These are phyloP conservation scores for Acanthurus leucopareius DNA, from an alignment of 2,797 vertebrate species.

Conservation along the genomic window DNA sequence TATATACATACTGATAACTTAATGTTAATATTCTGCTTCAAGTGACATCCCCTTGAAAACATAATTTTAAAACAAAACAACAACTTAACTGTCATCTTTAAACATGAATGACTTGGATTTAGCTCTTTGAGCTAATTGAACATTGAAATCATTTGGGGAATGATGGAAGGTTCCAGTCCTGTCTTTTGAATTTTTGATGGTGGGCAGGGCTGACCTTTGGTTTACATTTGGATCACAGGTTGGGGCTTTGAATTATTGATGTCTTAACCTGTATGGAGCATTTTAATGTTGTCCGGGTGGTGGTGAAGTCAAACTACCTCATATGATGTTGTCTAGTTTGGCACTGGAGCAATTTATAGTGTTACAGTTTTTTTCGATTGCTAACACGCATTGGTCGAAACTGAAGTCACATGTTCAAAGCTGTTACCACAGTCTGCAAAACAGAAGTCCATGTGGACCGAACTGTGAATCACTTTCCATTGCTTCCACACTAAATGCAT, in stretches of 20 bases:
- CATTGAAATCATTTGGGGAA: constrained; percentile 14
- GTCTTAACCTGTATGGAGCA: constrained; percentile 43
- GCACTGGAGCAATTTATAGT: not conserved
- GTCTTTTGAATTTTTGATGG: constrained; percentile 62
- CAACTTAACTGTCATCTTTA: not conserved
- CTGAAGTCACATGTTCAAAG: no score
- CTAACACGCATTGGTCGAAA: no score
- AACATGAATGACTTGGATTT: not conserved
- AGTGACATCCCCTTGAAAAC: not conserved
- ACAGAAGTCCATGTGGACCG: no score
- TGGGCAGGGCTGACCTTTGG: constrained; percentile 68
- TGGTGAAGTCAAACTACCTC: constrained; percentile 4
- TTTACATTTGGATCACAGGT: constrained; percentile 69
- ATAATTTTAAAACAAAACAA: not conserved
- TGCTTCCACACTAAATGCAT: no score
- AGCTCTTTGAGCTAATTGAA: not conserved
- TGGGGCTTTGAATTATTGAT: constrained; percentile 66
- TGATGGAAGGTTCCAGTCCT: constrained; percentile 26
- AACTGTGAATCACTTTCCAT: no score
- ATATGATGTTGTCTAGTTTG: not conserved
- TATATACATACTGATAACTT: no score
- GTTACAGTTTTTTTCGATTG: no score
- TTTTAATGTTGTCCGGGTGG: constrained; percentile 42
- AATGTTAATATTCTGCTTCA: not conserved
- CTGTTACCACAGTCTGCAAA: no score